phyloP scores from a whole-genome alignment of 2,888 invertebrate genomes.

The Plusia festucae region DNA sequence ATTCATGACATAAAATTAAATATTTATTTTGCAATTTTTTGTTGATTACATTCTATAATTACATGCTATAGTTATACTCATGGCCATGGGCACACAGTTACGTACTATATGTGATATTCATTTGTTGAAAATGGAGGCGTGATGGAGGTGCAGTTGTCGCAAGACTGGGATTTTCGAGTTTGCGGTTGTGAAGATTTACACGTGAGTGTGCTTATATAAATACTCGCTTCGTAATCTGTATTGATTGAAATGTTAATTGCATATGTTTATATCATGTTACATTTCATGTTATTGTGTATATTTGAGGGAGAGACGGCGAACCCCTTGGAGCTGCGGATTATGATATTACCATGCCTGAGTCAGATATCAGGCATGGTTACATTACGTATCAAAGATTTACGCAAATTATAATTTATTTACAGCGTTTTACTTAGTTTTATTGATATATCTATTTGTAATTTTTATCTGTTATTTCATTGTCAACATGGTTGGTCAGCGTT shows the following conservation, averaged over 20 bases:
- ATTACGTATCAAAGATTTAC: slow-evolving; percentile 22
- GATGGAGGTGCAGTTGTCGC: slow-evolving; percentile 83
- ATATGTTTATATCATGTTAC: slow-evolving; percentile 55
- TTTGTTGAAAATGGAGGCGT: slow-evolving; percentile 89
- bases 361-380: slow-evolving; percentile 43
- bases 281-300: slow-evolving; percentile 73
- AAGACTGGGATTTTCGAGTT: slow-evolving; percentile 83
- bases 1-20: neutral
- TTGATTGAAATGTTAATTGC: slow-evolving; percentile 63
- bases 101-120: slow-evolving; percentile 78
- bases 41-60: slow-evolving; percentile 40
- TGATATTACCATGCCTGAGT: slow-evolving; percentile 75
- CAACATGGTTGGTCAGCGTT: slow-evolving; percentile 71
- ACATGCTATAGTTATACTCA: slow-evolving; percentile 57
- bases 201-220: slow-evolving; percentile 72
- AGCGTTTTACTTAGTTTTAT: slow-evolving; percentile 44
- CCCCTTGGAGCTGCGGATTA: slow-evolving; percentile 72
- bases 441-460: slow-evolving; percentile 31
- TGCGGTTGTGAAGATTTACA: slow-evolving; percentile 76
- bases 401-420: slow-evolving; percentile 40
- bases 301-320: slow-evolving; percentile 87
- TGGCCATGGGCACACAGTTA: slow-evolving; percentile 63
- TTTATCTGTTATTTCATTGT: slow-evolving; percentile 61
- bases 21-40: slow-evolving; percentile 11
- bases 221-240: slow-evolving; percentile 73